A percentile compares a stretch with the other conserved stretches of the same genome.
These are phyloP conservation scores for Bombus balteatus DNA, from an alignment of 1,140 invertebrate genomes.

Conservation along the genomic window DNA sequence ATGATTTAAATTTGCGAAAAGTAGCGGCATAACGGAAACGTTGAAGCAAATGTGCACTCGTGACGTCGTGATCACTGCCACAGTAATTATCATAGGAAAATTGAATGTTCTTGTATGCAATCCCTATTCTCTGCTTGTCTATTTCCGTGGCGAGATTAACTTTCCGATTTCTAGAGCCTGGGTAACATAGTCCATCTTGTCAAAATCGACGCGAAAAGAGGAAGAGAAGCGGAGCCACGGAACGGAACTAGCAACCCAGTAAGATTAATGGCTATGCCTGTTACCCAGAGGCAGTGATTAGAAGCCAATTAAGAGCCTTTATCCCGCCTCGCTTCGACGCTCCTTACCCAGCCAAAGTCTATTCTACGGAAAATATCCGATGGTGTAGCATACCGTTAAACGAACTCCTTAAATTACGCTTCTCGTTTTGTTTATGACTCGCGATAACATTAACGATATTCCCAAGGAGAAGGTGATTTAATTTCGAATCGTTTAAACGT, in stretches of 20 bases:
- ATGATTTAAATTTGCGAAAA: slow-evolving; percentile 1
- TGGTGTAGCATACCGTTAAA: not conserved
- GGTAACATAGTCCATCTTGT: slow-evolving; percentile 27
- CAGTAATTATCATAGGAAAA: slow-evolving; percentile 39
- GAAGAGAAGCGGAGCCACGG: slow-evolving; percentile 19
- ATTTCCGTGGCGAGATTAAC: slow-evolving; percentile 42
- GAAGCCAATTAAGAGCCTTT: slow-evolving; percentile 58
- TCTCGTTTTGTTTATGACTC: not conserved
- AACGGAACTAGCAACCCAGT: slow-evolving; percentile 13
- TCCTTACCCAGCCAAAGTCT: not conserved
- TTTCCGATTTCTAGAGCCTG: slow-evolving; percentile 33
- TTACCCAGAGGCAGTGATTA: slow-evolving; percentile 55
- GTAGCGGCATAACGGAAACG: too few relatives aligned
- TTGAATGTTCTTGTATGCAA: slow-evolving; percentile 45
- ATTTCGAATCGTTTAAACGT: too few relatives aligned
- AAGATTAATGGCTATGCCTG: slow-evolving; percentile 51
- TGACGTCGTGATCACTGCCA: not conserved
- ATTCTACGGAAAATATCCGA: slow-evolving; percentile 31
- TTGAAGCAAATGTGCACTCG: not conserved
- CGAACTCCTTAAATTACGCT: not conserved
- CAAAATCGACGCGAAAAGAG: slow-evolving; percentile 19
- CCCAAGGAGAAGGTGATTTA: not conserved
- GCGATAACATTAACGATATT: not conserved
- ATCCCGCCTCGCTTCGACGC: slow-evolving; percentile 8
- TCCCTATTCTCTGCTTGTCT: not conserved